A percentile compares a stretch with the other conserved stretches of the same genome.
Conservation (phyloP, 1,140 invertebrate species). For the Nephotettix cincticeps region DNA sequence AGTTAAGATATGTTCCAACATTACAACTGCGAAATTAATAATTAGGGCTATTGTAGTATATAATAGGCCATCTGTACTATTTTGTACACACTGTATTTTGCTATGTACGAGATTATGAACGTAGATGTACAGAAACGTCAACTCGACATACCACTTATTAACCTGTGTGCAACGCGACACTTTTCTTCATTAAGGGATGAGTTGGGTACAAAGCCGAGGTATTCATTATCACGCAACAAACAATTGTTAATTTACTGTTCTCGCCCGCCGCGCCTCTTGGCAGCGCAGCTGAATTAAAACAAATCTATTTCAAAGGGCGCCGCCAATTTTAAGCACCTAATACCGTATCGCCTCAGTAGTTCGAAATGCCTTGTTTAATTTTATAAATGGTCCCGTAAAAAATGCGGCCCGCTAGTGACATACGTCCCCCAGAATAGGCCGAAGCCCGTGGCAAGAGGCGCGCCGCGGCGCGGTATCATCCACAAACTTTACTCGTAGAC, state of each 20-base stretch:
- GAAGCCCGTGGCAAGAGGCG: not conserved
- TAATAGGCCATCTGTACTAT: no score
- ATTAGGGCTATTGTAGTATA: no score
- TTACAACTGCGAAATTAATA: no score
- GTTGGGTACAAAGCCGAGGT: not conserved
- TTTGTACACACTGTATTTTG: no score
- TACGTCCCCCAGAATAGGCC: not conserved
- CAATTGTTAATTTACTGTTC: not conserved
- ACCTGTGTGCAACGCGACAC: no score
- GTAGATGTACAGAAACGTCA: no score
- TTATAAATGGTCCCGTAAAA: constrained; percentile 10
- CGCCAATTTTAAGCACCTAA: constrained; percentile 10
- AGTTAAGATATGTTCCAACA: no score
- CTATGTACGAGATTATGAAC: no score
- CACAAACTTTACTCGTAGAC: no score
- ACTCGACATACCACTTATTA: no score
- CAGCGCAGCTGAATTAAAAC: not conserved
- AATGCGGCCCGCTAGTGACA: not conserved
- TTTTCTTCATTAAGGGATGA: no score
- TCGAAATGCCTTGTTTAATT: constrained; percentile 12
- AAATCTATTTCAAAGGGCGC: constrained; percentile 10
- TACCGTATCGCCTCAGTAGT: constrained; percentile 11
- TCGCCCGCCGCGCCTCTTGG: not conserved
- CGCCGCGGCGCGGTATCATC: no score
- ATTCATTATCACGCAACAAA: constrained; percentile 3